Conservation (phyloP, 2,113 vertebrate genomes). For the Xyliphius kryptos region DNA sequence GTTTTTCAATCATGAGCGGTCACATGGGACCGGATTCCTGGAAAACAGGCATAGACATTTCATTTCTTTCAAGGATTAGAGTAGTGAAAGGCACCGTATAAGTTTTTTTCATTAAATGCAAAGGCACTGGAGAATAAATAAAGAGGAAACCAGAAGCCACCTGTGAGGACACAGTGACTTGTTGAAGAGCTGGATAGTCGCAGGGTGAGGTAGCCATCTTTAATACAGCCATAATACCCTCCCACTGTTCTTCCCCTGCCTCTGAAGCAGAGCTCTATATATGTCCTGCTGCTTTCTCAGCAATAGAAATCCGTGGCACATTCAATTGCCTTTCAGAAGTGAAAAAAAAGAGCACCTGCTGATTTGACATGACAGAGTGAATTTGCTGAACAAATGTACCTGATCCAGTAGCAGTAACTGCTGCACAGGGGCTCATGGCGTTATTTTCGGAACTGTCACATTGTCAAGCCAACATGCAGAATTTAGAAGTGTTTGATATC, state of each 20-base stretch:
- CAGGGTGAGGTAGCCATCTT: conserved; percentile 33
- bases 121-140: conserved; percentile 9
- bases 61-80: conserved; percentile 6
- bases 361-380: conserved; percentile 1
- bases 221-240: conserved; percentile 51
- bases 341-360: conserved; percentile 3
- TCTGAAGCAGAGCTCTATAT: too few relatives aligned
- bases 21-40: too few relatives aligned
- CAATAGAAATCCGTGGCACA: conserved; percentile 13
- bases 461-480: neutral
- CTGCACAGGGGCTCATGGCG: neutral
- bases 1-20: too few relatives aligned
- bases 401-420: neutral
- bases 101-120: conserved; percentile 10
- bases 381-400: conserved; percentile 1
- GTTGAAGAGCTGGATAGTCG: conserved; percentile 15
- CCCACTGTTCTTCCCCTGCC: neutral
- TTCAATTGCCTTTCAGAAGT: conserved; percentile 16
- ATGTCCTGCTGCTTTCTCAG: conserved; percentile 18
- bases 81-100: conserved; percentile 10
- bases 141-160: conserved; percentile 14
- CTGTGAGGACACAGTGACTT: conserved; percentile 7
- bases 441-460: conserved; percentile 1
- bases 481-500: neutral
- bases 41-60: too few relatives aligned